Evolutionary conservation across 2,113 vertebrate species (phyloP), one percentile per base, ranked within the genome.

Genomic region (Misgurnus mizolepis): DNA sequence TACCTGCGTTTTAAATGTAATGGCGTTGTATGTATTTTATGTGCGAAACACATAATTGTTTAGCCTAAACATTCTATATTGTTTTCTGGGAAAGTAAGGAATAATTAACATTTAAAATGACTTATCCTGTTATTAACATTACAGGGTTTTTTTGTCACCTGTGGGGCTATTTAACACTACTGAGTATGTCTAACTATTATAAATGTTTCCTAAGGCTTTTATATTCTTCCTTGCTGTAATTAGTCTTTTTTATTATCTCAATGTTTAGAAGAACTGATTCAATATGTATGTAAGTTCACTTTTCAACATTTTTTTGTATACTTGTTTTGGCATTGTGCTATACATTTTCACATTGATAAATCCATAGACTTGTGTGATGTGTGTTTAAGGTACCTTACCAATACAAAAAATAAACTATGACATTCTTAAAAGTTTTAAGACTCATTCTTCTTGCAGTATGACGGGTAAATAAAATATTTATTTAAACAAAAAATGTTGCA

Each of bases 231-330:
- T 72, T 34, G 71, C 55, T 58, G 17, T n/a, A 18, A n/a, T 18
- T n/a, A 6, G 9, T 76, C 68, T 7, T 68, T 41, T 87, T 45
- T 89, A 88, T 87, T 89, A 88, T 85, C 5, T 67, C 84, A 78
- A 1, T 61, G 12, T 76, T 56, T 9, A 56, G n/a, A 72, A n/a
- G 8, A 47, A 65, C 22, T 7, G 17, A 43, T 70, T 50, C 0
- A 15, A 41, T 34, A n/a, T 41, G 4, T 56, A 5, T 55, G 14
- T 56, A n/a, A 17, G 14, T n/a, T 6, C 15, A n/a, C 6, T 6
- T 17, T 17, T 6, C 5, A 56, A 56, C 47, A 56, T 56, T 17
- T 56, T n/a, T 15, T 56, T 17, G 45, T n/a, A 56, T 56, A 56
- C 15, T 56, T 56, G 53, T 56, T 1, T n/a, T 58, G 55, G 5